A percentile compares a stretch with the other conserved stretches of the same genome.
Evolutionary conservation across 2,113 vertebrate species (phyloP).

Genomic region (Zosterops hypoxanthus): DNA sequence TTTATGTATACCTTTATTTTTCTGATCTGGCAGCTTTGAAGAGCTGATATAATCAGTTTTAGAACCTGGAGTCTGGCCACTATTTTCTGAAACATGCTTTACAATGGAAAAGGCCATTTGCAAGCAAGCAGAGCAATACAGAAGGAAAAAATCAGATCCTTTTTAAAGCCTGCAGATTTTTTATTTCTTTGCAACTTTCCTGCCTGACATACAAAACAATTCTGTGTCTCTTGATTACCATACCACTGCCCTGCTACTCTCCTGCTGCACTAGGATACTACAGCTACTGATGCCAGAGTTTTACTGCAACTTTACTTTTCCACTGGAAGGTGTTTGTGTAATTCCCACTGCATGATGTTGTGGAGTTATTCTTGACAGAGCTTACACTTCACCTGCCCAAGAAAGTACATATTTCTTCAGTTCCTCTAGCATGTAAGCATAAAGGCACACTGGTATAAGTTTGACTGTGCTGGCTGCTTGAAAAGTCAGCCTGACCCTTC

Average conservation of each 20-base stretch:
- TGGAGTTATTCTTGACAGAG: not conserved
- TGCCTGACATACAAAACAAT: not conserved
- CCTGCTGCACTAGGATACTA: not conserved
- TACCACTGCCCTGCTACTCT: not conserved
- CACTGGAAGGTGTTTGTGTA: not conserved
- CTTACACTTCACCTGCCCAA: not conserved
- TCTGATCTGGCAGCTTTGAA: slow-evolving; percentile 67
- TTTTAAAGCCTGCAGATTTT: slow-evolving; percentile 1
- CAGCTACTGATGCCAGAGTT: not conserved
- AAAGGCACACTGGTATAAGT: not conserved
- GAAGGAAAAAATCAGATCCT: not conserved
- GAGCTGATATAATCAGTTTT: slow-evolving; percentile 64
- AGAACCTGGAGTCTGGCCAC: slow-evolving; percentile 61
- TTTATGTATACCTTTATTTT: slow-evolving; percentile 61
- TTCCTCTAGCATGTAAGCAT: not conserved
- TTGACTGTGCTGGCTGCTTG: not conserved
- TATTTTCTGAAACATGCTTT: slow-evolving; percentile 40
- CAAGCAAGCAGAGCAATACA: slow-evolving; percentile 22
- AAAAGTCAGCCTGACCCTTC: not conserved
- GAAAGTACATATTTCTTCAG: not conserved
- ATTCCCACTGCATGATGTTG: not conserved
- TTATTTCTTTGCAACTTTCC: not conserved
- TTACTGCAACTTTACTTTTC: not conserved
- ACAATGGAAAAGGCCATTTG: slow-evolving; percentile 26
- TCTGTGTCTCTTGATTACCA: not conserved